Evolutionary conservation across 2,113 vertebrate species (phyloP), one percentile per base, ranked within the genome.

Genomic region (Alaudala cheleensis): DNA sequence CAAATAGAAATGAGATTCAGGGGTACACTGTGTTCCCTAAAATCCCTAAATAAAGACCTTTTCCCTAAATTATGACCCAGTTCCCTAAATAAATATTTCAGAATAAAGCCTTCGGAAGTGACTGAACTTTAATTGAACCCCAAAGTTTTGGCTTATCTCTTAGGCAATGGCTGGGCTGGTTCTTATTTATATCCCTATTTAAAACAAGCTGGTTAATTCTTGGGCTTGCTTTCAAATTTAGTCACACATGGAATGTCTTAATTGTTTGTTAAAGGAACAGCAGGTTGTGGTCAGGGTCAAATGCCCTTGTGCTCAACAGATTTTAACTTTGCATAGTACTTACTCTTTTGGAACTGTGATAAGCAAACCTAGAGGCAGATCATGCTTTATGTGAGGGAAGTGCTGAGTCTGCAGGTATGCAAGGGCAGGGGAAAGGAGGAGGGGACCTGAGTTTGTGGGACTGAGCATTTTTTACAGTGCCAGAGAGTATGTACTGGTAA

Each of bases 261-360:
- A 88, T 86, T 96, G 96, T 97, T 97, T 97, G 95, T 95, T 94
- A 95, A 97, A 97, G 93, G 96, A 92, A 94, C 92, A 95, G 90
- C 94, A 95, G 81, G 83, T 80, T 94, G 94, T 94, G 90, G 93
- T 97, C 97, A 97, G 95, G 92, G 96, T 96, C 96, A 97, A 95
- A 97, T 88, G 91, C 77, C 91, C 94, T 84, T 83, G 90, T 86
- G 93, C 85, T 97, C 94, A 94, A 97, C 66, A 97, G 91, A 92
- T 88, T 93, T 93, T 92, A 86, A 81, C 94, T 97, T 95, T 96
- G 86, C 81, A 49, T 83, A 94, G 89, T 65, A 88, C 88, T 89
- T 61, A 92, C 39, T 92, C 81, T 77, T 73, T 77, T 73, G 87
- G 92, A 88, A 73, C 86, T 62, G 62, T 69, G 97, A 97, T 97